phyloP scores from a whole-genome alignment of 2,797 vertebrate species.

The Fistularia commersonii region DNA sequence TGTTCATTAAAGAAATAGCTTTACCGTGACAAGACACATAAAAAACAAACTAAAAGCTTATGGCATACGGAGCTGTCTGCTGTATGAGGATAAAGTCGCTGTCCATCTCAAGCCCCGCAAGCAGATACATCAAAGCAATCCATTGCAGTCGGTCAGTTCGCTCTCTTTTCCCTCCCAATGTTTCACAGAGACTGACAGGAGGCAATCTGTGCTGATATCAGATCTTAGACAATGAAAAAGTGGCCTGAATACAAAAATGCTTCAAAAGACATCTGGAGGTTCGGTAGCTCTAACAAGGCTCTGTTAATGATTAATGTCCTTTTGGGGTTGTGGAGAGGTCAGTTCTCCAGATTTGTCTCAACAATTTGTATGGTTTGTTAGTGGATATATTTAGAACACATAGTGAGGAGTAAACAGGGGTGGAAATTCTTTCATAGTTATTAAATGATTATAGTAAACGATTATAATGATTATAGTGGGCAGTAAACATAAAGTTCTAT shows the following conservation, averaged over 20 bases:
- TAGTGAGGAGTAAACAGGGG: too few species aligned
- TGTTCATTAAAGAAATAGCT: constrained; percentile 1
- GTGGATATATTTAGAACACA: background rate
- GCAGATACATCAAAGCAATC: constrained; percentile 60
- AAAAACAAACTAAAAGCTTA: constrained; percentile 23
- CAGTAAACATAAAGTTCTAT: too few species aligned
- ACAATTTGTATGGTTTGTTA: background rate
- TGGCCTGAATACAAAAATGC: constrained; percentile 57
- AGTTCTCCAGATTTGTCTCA: constrained; percentile 18
- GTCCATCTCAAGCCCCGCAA: constrained; percentile 39
- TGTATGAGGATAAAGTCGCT: constrained; percentile 32
- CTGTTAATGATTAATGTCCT: constrained; percentile 23
- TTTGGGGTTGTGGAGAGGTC: constrained; percentile 20
- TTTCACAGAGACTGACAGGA: constrained; percentile 66
- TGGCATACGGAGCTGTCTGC: constrained; percentile 18
- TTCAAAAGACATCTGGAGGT: constrained; percentile 37
- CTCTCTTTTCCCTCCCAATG: constrained; percentile 35
- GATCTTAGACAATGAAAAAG: constrained; percentile 49
- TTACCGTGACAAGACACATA: constrained; percentile 6
- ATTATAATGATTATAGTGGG: too few species aligned
- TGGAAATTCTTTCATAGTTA: too few species aligned
- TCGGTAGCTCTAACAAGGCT: constrained; percentile 26
- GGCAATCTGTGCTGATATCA: constrained; percentile 58
- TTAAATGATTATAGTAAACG: too few species aligned
- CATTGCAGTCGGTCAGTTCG: constrained; percentile 35